Evolutionary conservation across 2,113 vertebrate species (phyloP).

Genomic region (Hemicordylus capensis): DNA sequence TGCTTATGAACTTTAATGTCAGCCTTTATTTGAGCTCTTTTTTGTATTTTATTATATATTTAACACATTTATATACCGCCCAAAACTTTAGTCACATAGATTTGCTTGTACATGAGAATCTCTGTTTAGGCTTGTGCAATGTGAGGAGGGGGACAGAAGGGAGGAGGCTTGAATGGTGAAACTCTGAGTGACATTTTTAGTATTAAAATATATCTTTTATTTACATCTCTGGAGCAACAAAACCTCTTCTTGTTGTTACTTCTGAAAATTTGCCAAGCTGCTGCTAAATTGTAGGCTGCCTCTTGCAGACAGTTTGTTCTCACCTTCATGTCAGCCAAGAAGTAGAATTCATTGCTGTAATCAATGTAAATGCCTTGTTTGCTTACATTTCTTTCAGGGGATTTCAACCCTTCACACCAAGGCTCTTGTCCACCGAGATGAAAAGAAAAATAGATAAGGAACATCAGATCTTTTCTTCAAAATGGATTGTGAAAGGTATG

Average conservation of each 20-base stretch:
- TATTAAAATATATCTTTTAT: conserved; percentile 64
- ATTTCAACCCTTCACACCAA: conserved; percentile 64
- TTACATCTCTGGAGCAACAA: conserved; percentile 61
- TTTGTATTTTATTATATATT: too few relatives aligned
- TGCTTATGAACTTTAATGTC: conserved; percentile 51
- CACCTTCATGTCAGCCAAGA: conserved; percentile 48
- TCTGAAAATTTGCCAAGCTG: conserved; percentile 61
- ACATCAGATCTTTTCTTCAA: conserved; percentile 58
- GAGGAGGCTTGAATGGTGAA: conserved; percentile 38
- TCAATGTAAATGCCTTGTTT: conserved; percentile 63
- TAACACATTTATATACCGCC: too few relatives aligned
- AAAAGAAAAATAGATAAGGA: conserved; percentile 65
- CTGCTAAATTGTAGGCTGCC: conserved; percentile 58
- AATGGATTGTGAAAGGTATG: conserved; percentile 56
- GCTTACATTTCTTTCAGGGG: conserved; percentile 65
- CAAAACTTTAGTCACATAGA: conserved; percentile 50
- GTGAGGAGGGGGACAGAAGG: conserved; percentile 22
- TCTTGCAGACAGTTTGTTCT: conserved; percentile 55
- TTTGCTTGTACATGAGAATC: conserved; percentile 54
- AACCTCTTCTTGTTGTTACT: conserved; percentile 62
- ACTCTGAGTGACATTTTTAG: conserved; percentile 51
- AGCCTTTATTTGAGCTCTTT: too few relatives aligned
- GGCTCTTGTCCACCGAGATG: conserved; percentile 54
- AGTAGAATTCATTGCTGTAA: conserved; percentile 66
- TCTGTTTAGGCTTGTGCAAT: conserved; percentile 48